Percentiles rank a stretch among this genome's conserved stretches.
phyloP scores from a whole-genome alignment of 2,888 invertebrate species.

The Cantharis rustica region DNA sequence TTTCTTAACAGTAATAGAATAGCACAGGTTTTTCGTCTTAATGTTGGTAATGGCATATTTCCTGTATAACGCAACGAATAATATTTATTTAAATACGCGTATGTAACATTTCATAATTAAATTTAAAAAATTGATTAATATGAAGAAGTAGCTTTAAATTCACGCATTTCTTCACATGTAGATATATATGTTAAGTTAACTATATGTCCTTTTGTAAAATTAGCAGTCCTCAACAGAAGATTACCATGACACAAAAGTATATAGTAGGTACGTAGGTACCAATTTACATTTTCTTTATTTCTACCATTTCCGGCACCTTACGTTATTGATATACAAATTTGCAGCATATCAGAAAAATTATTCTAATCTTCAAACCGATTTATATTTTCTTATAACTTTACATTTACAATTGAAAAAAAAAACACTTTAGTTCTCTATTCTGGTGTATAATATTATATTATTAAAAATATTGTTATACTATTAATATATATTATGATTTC shows the following conservation, averaged over 20 bases:
- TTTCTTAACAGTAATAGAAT: conserved; percentile 9
- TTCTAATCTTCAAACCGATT: not conserved
- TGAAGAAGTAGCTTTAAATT: not conserved
- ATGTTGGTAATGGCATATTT: conserved; percentile 12
- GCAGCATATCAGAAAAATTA: not conserved
- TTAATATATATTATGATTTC: too few relatives aligned
- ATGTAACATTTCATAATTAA: not conserved
- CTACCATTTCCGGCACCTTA: not conserved
- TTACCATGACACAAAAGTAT: not conserved
- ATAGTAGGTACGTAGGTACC: not conserved
- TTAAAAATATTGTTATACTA: too few relatives aligned
- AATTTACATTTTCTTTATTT: not conserved
- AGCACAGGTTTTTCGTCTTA: conserved; percentile 16
- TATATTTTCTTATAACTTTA: not conserved
- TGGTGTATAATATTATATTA: too few relatives aligned
- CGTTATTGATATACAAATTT: not conserved
- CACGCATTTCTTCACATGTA: not conserved
- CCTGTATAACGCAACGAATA: conserved; percentile 2
- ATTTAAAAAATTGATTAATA: not conserved
- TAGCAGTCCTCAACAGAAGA: not conserved
- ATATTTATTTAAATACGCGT: not conserved
- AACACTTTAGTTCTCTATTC: too few relatives aligned
- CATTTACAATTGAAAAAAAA: too few relatives aligned
- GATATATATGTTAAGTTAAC: not conserved
- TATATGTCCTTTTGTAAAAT: not conserved